Percentiles rank a stretch among this genome's conserved stretches.
Evolutionary conservation across 2,797 vertebrate species (phyloP).

Genomic region (Meriones psammophilus): DNA sequence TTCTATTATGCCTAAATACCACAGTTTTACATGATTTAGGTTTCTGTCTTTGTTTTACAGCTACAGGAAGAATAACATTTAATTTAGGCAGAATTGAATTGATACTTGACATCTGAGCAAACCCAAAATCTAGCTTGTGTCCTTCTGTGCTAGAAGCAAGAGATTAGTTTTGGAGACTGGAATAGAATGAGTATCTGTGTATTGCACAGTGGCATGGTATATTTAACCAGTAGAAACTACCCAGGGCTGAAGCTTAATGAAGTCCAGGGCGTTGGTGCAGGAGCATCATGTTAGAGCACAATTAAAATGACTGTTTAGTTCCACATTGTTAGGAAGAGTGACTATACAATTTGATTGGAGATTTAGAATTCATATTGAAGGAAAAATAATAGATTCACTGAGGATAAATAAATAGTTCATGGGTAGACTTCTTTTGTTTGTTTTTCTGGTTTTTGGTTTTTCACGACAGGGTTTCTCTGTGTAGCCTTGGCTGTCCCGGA

Average conservation of each 20-base stretch:
- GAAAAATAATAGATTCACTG: neutral
- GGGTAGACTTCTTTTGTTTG: neutral
- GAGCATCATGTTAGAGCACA: neutral
- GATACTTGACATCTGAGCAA: constrained; percentile 26
- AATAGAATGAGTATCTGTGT: neutral
- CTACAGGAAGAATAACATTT: neutral
- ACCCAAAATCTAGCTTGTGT: neutral
- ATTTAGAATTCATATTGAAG: constrained; percentile 36
- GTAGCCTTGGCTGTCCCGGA: no score
- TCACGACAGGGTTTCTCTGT: no score
- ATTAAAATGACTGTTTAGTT: neutral
- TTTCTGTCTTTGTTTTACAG: constrained; percentile 36
- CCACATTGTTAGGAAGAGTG: neutral
- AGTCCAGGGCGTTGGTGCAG: neutral
- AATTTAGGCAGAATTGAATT: constrained; percentile 29
- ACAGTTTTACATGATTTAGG: neutral
- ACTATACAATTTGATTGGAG: neutral
- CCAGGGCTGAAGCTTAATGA: neutral
- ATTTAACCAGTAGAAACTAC: neutral
- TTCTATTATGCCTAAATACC: neutral
- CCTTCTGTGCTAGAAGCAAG: neutral
- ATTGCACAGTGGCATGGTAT: neutral
- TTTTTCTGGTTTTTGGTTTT: no score
- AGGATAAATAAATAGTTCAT: neutral
- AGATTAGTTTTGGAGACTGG: neutral